phyloP scores from a whole-genome alignment of 2,113 vertebrate genomes.

The Aleadryas rufinucha region DNA sequence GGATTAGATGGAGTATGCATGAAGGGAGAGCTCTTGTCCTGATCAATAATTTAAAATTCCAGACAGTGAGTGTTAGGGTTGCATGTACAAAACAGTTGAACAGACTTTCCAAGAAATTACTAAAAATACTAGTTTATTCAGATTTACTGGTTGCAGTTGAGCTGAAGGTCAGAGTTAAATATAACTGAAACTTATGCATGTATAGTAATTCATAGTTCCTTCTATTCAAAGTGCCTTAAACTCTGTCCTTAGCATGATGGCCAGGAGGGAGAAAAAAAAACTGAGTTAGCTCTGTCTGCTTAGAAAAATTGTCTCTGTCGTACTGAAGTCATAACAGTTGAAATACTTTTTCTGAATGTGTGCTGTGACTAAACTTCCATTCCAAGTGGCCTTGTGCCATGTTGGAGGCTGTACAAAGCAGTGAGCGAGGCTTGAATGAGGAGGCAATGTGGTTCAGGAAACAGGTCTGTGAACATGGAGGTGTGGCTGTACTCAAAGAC shows the following conservation, averaged over 20 bases:
- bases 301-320: background rate
- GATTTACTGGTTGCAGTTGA: background rate
- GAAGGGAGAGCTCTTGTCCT: background rate
- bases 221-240: background rate
- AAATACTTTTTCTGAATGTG: background rate
- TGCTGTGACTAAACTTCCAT: background rate
- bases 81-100: background rate
- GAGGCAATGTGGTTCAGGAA: background rate
- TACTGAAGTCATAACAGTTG: background rate
- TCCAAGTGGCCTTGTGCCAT: background rate
- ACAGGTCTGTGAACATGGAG: background rate
- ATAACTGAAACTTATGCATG: background rate
- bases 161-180: background rate
- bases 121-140: background rate
- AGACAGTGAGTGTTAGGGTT: background rate
- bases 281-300: background rate
- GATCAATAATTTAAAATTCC: conserved; percentile 27
- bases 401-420: background rate
- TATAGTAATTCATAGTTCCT: background rate
- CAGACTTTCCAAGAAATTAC: background rate
- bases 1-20: background rate
- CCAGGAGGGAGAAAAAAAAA: background rate
- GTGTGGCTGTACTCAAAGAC: background rate
- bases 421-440: background rate
- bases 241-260: background rate